A percentile compares a stretch with the other conserved stretches of the same genome.
Conservation (phyloP, 2,797 vertebrate species). For the Remorina albescens region DNA sequence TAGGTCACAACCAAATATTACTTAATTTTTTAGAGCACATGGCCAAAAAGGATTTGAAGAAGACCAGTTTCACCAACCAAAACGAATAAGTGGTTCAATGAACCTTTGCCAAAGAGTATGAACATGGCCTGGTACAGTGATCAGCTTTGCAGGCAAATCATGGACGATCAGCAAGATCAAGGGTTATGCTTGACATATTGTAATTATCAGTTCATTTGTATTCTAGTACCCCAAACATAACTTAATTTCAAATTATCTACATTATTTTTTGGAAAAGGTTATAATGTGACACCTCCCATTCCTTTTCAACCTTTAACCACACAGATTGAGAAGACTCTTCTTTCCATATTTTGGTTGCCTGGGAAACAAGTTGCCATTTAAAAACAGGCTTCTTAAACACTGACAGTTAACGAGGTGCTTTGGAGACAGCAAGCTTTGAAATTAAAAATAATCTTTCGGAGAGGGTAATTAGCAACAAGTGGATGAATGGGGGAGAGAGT, state of each 20-base stretch:
- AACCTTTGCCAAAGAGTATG: too few species aligned
- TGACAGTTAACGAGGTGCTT: constrained; percentile 69
- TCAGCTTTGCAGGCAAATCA: neutral
- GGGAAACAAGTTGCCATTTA: constrained; percentile 69
- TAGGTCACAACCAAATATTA: neutral
- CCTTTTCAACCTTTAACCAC: constrained; percentile 42
- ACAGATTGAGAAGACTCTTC: constrained; percentile 47
- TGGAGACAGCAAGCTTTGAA: constrained; percentile 71
- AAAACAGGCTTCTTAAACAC: constrained; percentile 58
- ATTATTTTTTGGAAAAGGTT: constrained; percentile 22
- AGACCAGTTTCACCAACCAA: neutral
- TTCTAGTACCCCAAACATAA: constrained; percentile 17
- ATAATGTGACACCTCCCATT: constrained; percentile 21
- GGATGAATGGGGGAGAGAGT: constrained; percentile 44
- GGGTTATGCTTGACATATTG: constrained; percentile 1
- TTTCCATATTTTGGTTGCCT: constrained; percentile 63
- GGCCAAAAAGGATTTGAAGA: neutral
- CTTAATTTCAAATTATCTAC: constrained; percentile 29
- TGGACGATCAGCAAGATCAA: constrained; percentile 15
- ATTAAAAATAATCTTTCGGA: constrained; percentile 78
- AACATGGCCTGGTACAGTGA: neutral
- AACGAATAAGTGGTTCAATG: neutral
- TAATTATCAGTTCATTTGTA: constrained; percentile 27
- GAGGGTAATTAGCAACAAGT: constrained; percentile 77
- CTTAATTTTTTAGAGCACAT: neutral